Percentiles rank a stretch among this genome's conserved stretches.
Conservation (phyloP, 2,797 vertebrate species). For the Dryobates pubescens region DNA sequence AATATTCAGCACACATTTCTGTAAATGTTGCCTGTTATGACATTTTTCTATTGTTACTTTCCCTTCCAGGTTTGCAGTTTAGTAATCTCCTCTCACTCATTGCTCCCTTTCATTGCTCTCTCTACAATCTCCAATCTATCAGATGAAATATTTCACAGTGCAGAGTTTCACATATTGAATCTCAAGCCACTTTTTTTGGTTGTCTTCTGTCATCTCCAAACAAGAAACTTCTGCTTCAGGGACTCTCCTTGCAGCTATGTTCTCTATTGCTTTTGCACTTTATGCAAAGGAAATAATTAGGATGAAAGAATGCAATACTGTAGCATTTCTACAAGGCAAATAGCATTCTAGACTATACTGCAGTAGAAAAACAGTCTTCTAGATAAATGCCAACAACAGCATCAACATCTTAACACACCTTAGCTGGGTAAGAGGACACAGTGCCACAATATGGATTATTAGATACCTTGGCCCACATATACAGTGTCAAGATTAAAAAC, state of each 20-base stretch:
- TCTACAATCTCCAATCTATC: not conserved
- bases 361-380: not conserved
- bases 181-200: not conserved
- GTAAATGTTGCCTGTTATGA: not conserved
- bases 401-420: not conserved
- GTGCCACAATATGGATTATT: not conserved
- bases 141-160: not conserved
- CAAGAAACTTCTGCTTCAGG: not conserved
- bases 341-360: not conserved
- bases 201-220: not conserved
- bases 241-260: not conserved
- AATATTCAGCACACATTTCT: not conserved
- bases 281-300: not conserved
- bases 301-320: not conserved
- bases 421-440: not conserved
- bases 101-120: not conserved
- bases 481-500: not conserved
- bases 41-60: not conserved
- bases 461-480: not conserved
- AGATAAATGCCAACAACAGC: not conserved
- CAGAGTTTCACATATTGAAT: not conserved
- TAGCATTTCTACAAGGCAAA: not conserved
- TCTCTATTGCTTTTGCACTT: not conserved
- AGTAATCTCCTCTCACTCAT: not conserved
- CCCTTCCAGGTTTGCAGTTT: not conserved